Percentiles rank a stretch among this genome's conserved stretches.
These are phyloP conservation scores for Heliconius charithonia DNA, from an alignment of 2,888 invertebrate genomes.

Conservation along the genomic window DNA sequence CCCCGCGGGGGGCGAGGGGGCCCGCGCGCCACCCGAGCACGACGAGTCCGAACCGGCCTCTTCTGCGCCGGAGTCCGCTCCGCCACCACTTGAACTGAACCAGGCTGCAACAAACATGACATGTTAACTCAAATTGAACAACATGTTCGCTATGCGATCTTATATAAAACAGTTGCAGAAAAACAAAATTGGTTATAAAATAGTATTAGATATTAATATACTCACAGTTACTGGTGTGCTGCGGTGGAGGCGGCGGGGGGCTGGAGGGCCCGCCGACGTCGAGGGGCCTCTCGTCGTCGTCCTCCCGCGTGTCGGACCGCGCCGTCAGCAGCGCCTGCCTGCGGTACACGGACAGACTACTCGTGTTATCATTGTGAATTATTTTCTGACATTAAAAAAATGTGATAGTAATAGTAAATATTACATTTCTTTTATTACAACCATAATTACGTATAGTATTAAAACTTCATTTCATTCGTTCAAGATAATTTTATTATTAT, in stretches of 20 bases:
- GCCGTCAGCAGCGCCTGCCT: constrained; percentile 92
- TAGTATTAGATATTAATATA: constrained; percentile 38
- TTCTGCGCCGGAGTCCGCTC: constrained; percentile 84
- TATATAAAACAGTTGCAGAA: not conserved
- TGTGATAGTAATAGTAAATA: not conserved
- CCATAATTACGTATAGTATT: not conserved
- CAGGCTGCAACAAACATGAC: constrained; percentile 78
- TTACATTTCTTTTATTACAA: not conserved
- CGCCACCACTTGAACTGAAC: constrained; percentile 85
- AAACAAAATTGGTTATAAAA: not conserved
- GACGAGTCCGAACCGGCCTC: constrained; percentile 90
- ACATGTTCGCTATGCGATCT: too few relatives aligned
- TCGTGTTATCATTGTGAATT: constrained; percentile 71
- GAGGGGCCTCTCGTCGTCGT: constrained; percentile 92
- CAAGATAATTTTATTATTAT: not conserved
- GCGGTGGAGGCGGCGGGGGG: constrained; percentile 87
- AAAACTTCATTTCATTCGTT: not conserved
- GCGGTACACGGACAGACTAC: constrained; percentile 84
- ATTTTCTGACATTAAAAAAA: constrained; percentile 13
- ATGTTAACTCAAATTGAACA: not conserved
- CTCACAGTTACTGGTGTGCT: constrained; percentile 73
- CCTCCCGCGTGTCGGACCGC: constrained; percentile 85
- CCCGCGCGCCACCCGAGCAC: constrained; percentile 86
- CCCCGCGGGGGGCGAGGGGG: constrained; percentile 82
- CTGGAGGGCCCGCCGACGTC: constrained; percentile 95